phyloP scores from a whole-genome alignment of 2,888 invertebrate genomes.

The Margaritifera margaritifera region DNA sequence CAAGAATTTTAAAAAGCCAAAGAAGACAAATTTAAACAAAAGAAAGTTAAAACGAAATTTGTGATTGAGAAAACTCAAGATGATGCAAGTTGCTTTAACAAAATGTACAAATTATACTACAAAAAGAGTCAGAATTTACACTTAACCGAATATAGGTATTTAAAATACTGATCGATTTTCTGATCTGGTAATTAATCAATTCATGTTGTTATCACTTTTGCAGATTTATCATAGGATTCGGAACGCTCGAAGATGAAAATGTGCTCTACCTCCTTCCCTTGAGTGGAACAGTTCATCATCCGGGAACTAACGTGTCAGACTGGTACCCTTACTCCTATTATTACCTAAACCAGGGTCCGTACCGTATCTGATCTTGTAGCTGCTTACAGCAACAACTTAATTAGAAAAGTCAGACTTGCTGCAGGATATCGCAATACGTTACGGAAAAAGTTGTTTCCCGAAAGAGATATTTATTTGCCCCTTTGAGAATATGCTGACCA shows the following conservation, averaged over 20 bases:
- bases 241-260: slow-evolving; percentile 28
- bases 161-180: no score
- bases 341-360: slow-evolving; percentile 53
- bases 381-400: slow-evolving; percentile 29
- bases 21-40: no score
- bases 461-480: slow-evolving; percentile 23
- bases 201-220: no score
- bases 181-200: no score
- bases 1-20: no score
- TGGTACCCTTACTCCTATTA: slow-evolving; percentile 47
- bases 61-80: no score
- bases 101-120: no score
- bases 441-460: slow-evolving; percentile 35
- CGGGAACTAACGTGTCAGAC: slow-evolving; percentile 36
- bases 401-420: slow-evolving; percentile 35
- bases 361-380: slow-evolving; percentile 28
- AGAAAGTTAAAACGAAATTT: no score
- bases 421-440: slow-evolving; percentile 35
- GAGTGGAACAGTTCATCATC: slow-evolving; percentile 38
- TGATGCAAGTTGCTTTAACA: no score
- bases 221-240: slow-evolving; percentile 15
- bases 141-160: no score
- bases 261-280: slow-evolving; percentile 44
- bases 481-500: slow-evolving; percentile 33
- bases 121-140: no score